Evolutionary conservation across 53 echinoderm and acorn worm genomes (phyloP), one percentile per base, ranked within the genome.

Genomic region (Patiria pectinifera): DNA sequence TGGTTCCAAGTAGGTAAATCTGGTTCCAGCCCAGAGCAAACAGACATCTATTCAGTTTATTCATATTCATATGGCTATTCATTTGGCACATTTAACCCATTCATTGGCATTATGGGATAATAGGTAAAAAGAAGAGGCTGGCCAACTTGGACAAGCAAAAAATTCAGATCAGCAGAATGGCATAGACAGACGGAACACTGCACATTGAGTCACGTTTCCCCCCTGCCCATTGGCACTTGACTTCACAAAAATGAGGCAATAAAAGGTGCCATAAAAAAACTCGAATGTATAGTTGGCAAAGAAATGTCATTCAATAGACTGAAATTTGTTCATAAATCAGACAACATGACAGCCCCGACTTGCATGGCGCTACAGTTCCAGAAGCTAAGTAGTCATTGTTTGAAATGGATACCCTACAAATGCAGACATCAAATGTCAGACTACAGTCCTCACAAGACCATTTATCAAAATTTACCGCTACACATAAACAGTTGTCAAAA

Each of bases 401-500:
- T 74, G 4, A 23, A 70, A 18, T 70, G 14, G 21, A 16, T 70
- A 9, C 24, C 22, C 11, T 9, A n/a, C 74, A 1, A 10, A 9
- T 22, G 74, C 19, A 74, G 74, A 74, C 74, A 18, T 74, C 23
- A 74, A 74, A 23, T 22, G 24, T 21, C 74, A 74, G 24, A 24
- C 74, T 21, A 24, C 8, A 24, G 24, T n/a, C 24, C n/a, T 10
- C 74, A n/a, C 74, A 74, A 74, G 24, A n/a, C 74, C 74, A 23
- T 74, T 74, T 24, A 23, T 74, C 74, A 74, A n/a, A 74, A 74
- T 22, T 74, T 74, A 74, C 46, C 26, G 15, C 79, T 46, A 46
- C 79, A 47, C 14, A 11, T 78, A 45, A 78, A 78, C 79, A 78
- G 79, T 78, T 78, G 79, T 78, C 79, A 78, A 78, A 46, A 78